Base-by-base conservation (phyloP, 2,888 invertebrate species). In the Limnephilus auricula region DNA sequence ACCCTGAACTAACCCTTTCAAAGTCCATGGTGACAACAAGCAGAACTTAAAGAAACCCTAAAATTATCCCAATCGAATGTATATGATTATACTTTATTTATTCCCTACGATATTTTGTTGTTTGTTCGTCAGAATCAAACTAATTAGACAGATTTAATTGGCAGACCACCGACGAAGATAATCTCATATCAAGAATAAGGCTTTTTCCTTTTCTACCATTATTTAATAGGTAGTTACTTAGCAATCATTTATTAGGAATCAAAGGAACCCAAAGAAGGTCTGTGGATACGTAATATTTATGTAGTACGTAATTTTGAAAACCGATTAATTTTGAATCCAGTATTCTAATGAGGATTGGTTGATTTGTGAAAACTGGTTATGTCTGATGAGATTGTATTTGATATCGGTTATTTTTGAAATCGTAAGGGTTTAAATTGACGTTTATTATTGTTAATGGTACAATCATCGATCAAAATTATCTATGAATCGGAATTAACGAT, bases 71-170 rank as follows among this genome's bases (percentile, higher is more conserved):
- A 34, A 86, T 86, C 86, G 79, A 90, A 86, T 86, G 80, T 37
- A 34, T 86, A 87, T 86, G 90, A 90, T 90, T 90, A 90, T 45
- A 85, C 25, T 5, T 65, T 65, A 65, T 18, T 13, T 15, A 6
- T 25, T 25, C 25, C 65, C 25, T 25, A 65, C 6, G 84, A 86
- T 80, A 88, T 87, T 25, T 37, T 10, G 34, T 82, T 37, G 13
- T 25, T 82, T 82, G 82, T 32, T 32, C 82, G 91, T 92, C 86
- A 85, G 86, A 65, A 90, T 80, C 82, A 15, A 90, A 89, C 90
- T 92, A 92, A 92, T 91, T 92, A 91, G 92, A 78, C 90, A 37
- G 87, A 87, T 92, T 92, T 91, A 90, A 91, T 92, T 92, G 90
- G 91, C 37, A 89, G 92, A 92, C 92, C 92, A 92, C 92, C 92